These are phyloP conservation scores for Trypoxylus dichotomus DNA, from an alignment of 1,140 invertebrate genomes.

Conservation along the genomic window DNA sequence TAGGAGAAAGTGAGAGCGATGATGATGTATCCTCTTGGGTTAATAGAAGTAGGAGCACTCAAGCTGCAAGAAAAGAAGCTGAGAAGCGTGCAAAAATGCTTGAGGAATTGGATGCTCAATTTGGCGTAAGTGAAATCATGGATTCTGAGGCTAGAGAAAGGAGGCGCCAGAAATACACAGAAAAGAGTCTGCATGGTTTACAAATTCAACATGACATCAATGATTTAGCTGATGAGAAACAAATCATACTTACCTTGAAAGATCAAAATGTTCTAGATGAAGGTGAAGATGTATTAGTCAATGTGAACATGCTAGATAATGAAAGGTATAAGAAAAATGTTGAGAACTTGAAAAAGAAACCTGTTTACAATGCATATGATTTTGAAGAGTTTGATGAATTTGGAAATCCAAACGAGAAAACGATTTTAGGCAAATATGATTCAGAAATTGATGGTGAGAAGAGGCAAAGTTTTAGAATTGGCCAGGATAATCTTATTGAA, in stretches of 20 bases:
- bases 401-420: slow-evolving; percentile 70
- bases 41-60: slow-evolving; percentile 72
- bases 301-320: slow-evolving; percentile 94
- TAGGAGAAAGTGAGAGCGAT: slow-evolving; percentile 75
- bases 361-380: slow-evolving; percentile 82
- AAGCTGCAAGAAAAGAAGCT: slow-evolving; percentile 83
- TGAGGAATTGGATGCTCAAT: slow-evolving; percentile 93
- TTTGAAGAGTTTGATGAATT: slow-evolving; percentile 83
- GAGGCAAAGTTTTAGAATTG: slow-evolving; percentile 79
- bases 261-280: slow-evolving; percentile 91
- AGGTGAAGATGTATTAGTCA: slow-evolving; percentile 87
- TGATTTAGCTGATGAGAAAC: slow-evolving; percentile 80
- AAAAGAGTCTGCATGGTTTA: slow-evolving; percentile 77
- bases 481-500: slow-evolving; percentile 58
- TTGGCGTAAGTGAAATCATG: slow-evolving; percentile 84
- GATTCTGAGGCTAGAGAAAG: slow-evolving; percentile 73
- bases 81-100: slow-evolving; percentile 87
- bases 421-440: slow-evolving; percentile 90
- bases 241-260: slow-evolving; percentile 89
- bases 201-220: slow-evolving; percentile 85
- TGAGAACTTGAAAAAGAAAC: slow-evolving; percentile 81
- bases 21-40: slow-evolving; percentile 81
- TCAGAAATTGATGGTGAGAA: slow-evolving; percentile 88
- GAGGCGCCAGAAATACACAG: slow-evolving; percentile 66
- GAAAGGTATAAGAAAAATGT: slow-evolving; percentile 83